Conservation (phyloP, 2,888 invertebrate species). For the Agapostemon virescens region DNA sequence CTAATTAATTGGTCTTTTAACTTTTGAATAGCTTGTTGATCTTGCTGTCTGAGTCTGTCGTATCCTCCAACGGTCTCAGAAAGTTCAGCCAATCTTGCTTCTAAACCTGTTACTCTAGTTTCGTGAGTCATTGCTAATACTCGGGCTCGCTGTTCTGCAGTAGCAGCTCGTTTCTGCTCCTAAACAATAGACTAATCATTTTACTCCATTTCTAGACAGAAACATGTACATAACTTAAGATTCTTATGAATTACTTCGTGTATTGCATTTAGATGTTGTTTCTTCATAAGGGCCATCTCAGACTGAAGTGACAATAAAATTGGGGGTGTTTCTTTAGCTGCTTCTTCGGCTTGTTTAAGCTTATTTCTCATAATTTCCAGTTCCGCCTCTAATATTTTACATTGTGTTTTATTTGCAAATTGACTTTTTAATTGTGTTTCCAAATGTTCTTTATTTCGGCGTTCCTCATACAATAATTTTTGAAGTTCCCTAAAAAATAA, state of each 20-base stretch:
- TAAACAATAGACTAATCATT: slow-evolving; percentile 56
- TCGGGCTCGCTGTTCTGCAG: slow-evolving; percentile 87
- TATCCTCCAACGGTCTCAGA: slow-evolving; percentile 90
- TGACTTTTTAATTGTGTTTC: slow-evolving; percentile 84
- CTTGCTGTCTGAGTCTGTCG: slow-evolving; percentile 86
- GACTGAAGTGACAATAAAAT: slow-evolving; percentile 86
- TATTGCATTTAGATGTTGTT: slow-evolving; percentile 87
- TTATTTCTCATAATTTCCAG: slow-evolving; percentile 85
- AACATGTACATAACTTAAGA: slow-evolving; percentile 32
- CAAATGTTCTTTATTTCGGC: slow-evolving; percentile 87
- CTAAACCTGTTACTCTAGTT: slow-evolving; percentile 88
- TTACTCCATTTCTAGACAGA: neutral
- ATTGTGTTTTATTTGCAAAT: slow-evolving; percentile 78
- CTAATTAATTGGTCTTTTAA: slow-evolving; percentile 81
- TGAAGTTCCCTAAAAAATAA: slow-evolving; percentile 86
- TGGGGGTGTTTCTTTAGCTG: slow-evolving; percentile 84
- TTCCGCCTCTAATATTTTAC: slow-evolving; percentile 83
- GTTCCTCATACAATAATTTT: slow-evolving; percentile 87
- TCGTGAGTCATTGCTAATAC: slow-evolving; percentile 87
- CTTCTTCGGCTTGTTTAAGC: slow-evolving; percentile 85
- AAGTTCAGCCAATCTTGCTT: slow-evolving; percentile 88
- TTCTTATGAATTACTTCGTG: slow-evolving; percentile 81
- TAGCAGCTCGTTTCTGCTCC: slow-evolving; percentile 87
- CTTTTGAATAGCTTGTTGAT: slow-evolving; percentile 87
- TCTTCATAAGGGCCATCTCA: slow-evolving; percentile 88